These are phyloP conservation scores for Cryptoblepharus egeriae DNA, from an alignment of 2,797 vertebrate genomes.

Conservation along the genomic window DNA sequence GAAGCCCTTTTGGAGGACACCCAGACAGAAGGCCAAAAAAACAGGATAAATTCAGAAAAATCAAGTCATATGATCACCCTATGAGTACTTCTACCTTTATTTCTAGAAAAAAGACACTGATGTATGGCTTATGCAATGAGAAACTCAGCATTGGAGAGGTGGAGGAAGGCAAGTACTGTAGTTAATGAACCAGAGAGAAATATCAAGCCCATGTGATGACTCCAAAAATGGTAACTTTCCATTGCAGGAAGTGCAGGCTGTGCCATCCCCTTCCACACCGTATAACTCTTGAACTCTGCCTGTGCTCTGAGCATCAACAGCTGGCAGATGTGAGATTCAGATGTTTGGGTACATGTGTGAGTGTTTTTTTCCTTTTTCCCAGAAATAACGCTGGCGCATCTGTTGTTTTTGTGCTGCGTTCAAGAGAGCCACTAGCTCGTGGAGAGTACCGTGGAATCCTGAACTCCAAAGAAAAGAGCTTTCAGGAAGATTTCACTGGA, in stretches of 20 bases:
- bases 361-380: constrained; percentile 19
- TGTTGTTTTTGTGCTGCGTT: constrained; percentile 43
- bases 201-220: background rate
- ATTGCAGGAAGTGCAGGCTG: background rate
- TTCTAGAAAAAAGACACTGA: too few species aligned
- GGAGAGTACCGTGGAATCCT: constrained; percentile 25
- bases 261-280: background rate
- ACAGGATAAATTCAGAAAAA: too few species aligned
- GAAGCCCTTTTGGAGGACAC: too few species aligned
- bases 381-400: constrained; percentile 42
- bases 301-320: constrained; percentile 32
- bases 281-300: constrained; percentile 16
- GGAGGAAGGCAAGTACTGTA: background rate
- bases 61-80: too few species aligned
- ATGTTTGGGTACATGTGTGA: background rate
- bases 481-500: constrained; percentile 29
- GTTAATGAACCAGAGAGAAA: background rate
- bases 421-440: background rate
- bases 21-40: too few species aligned
- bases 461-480: background rate
- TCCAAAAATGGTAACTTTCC: background rate
- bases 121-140: background rate
- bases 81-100: too few species aligned
- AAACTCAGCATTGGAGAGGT: too few species aligned
- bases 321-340: constrained; percentile 55